A percentile compares a stretch with the other conserved stretches of the same genome.
Conservation (phyloP, 1,140 invertebrate species). For the Cyclina sinensis region DNA sequence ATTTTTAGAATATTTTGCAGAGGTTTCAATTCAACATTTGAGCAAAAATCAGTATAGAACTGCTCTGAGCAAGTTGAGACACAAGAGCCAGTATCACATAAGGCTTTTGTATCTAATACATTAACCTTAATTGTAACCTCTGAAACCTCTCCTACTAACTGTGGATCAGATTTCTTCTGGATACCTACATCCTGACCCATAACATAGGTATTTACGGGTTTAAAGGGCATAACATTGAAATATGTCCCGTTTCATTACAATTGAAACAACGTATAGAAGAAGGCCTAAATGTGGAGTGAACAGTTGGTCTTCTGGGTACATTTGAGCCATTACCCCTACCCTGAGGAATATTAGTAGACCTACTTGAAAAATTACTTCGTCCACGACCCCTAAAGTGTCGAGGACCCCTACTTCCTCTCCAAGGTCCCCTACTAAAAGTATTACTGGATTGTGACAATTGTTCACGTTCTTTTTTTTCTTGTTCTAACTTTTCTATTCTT, state of each 20-base stretch:
- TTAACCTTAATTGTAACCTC: not conserved
- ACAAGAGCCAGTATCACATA: slow-evolving; percentile 19
- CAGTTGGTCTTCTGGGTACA: too few species aligned
- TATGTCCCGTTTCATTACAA: slow-evolving; percentile 9
- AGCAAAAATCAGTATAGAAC: not conserved
- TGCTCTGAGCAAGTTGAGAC: not conserved
- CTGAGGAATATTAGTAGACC: too few species aligned
- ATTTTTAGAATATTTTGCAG: not conserved
- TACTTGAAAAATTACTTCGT: too few species aligned
- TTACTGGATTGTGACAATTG: not conserved
- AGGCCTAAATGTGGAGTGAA: too few species aligned
- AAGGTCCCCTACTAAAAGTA: too few species aligned
- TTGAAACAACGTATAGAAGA: not conserved
- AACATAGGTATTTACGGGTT: slow-evolving; percentile 19
- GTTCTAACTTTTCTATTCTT: not conserved
- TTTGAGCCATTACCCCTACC: too few species aligned
- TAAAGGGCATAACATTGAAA: not conserved
- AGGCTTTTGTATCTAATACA: not conserved
- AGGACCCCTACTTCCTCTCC: too few species aligned
- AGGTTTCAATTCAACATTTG: not conserved
- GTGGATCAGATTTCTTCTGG: not conserved
- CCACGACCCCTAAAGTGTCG: too few species aligned
- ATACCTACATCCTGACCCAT: not conserved
- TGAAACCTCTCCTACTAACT: not conserved
- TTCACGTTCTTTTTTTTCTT: not conserved